Evolutionary conservation across 2,797 vertebrate species (phyloP), one percentile per base, ranked within the genome.

Genomic region (Gadopsis bispinosus): DNA sequence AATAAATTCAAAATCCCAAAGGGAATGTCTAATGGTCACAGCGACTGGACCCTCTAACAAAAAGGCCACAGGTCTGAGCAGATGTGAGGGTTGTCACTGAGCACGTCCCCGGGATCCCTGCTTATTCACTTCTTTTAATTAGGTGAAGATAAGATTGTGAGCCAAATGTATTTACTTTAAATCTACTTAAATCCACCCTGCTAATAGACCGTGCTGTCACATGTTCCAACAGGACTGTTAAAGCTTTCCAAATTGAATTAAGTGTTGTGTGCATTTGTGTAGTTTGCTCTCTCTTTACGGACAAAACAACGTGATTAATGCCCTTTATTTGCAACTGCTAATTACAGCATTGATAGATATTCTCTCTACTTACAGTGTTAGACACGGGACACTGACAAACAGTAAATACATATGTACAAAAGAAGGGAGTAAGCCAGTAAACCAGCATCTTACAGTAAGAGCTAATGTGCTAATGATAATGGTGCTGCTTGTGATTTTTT

Each of bases 1-100:
- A 74, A 79, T 75, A 53, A 68, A 64, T 74, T 61, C 31, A 1
- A 53, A 83, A 71, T 77, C 79, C 77, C 72, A 75, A n/a, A 70
- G 66, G 83, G 43, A 87, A 9, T 39, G 66, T 78, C 6, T 68
- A 69, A 75, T 48, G 55, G 41, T 50, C 47, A 45, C 41, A 59
- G 43, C 3, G 20, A 41, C 69, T 73, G 53, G 53, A 81, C 54
- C 68, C 33, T 61, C 3, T 3, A 19, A 61, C n/a, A 71, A 61
- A 77, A 69, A 74, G 48, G 47, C 5, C 37, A 64, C 20, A 59
- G 12, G 53, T 79, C 41, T 50, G 60, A 66, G 47, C 48, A 4
- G 62, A 53, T 48, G 54, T 14, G 8, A 37, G 33, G 39, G 20
- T 26, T 29, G 29, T 56, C 53, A 60, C 20, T 43, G 20, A 68